These are phyloP conservation scores for Actenoides lindsayi DNA, from an alignment of 2,113 vertebrate species.

Conservation along the genomic window DNA sequence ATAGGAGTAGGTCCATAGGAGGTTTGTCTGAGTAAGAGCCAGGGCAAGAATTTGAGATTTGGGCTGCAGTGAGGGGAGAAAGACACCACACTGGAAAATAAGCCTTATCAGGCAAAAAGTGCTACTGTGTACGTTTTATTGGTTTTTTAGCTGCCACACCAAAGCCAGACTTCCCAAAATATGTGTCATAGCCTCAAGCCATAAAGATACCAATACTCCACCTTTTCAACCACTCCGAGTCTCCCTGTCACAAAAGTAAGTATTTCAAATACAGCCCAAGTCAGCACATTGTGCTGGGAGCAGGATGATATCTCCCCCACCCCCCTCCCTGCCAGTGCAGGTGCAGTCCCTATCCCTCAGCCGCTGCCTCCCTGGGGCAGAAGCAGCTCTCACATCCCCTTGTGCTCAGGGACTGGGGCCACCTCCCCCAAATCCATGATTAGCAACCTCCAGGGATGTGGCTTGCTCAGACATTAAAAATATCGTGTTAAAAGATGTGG, in stretches of 20 bases:
- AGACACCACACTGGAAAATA: background rate
- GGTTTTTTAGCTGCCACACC: background rate
- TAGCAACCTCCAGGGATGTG: background rate
- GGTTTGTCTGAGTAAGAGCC: background rate
- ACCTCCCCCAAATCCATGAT: conserved; percentile 37
- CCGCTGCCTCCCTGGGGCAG: fast-evolving
- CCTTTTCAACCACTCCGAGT: background rate
- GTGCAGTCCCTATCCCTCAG: fast-evolving
- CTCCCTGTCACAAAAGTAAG: conserved; percentile 38
- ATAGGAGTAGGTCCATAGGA: background rate
- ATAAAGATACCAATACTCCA: background rate
- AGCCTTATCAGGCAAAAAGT: background rate
- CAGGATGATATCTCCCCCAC: background rate
- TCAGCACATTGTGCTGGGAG: conserved; percentile 18
- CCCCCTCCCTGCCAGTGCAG: fast-evolving
- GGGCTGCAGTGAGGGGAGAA: background rate
- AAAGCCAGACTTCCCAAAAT: background rate
- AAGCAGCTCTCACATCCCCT: background rate
- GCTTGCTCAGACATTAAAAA: conserved; percentile 24
- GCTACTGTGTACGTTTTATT: background rate
- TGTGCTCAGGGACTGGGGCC: background rate
- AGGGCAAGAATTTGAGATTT: background rate
- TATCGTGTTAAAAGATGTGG: conserved; percentile 23
- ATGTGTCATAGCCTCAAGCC: fast-evolving
- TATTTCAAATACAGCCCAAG: conserved; percentile 39